Evolutionary conservation across 2,797 vertebrate species (phyloP).

Genomic region (Pagetopsis macropterus): DNA sequence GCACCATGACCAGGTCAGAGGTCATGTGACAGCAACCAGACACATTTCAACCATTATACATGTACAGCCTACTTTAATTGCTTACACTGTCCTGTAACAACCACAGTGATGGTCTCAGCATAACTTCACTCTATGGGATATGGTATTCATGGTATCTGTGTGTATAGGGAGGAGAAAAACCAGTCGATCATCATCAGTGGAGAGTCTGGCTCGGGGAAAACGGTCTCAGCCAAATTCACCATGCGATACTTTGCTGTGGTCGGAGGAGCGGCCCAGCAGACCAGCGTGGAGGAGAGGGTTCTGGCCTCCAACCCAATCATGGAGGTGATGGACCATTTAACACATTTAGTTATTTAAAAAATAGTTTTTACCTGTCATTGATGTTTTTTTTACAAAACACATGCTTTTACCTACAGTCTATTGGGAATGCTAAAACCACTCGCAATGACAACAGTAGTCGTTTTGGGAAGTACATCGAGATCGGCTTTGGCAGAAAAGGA

Average conservation of each 20-base stretch:
- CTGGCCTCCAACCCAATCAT: slow-evolving; percentile 87
- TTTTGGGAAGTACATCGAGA: slow-evolving; percentile 89
- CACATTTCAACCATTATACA: background rate
- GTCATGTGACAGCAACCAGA: background rate
- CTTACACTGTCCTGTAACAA: background rate
- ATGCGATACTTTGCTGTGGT: slow-evolving; percentile 87
- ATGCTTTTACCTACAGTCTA: slow-evolving; percentile 71
- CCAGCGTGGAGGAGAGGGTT: slow-evolving; percentile 86
- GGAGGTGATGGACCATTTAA: slow-evolving; percentile 77
- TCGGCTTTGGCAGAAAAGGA: slow-evolving; percentile 81
- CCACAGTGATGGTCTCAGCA: background rate
- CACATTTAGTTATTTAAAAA: background rate
- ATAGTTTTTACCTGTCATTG: background rate
- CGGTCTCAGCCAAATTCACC: slow-evolving; percentile 83
- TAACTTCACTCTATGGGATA: background rate
- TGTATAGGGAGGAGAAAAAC: slow-evolving; percentile 82
- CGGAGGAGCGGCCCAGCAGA: slow-evolving; percentile 81
- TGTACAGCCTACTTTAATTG: background rate
- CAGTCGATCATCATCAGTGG: slow-evolving; percentile 90
- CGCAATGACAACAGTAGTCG: slow-evolving; percentile 89
- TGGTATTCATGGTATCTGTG: background rate
- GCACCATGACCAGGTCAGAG: slow-evolving; percentile 85
- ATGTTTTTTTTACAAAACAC: background rate
- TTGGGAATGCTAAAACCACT: slow-evolving; percentile 87
- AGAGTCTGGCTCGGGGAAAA: slow-evolving; percentile 86